Evolutionary conservation across 2,888 invertebrate species (phyloP), one percentile per base, ranked within the genome.

Genomic region (Teleiodes luculella): DNA sequence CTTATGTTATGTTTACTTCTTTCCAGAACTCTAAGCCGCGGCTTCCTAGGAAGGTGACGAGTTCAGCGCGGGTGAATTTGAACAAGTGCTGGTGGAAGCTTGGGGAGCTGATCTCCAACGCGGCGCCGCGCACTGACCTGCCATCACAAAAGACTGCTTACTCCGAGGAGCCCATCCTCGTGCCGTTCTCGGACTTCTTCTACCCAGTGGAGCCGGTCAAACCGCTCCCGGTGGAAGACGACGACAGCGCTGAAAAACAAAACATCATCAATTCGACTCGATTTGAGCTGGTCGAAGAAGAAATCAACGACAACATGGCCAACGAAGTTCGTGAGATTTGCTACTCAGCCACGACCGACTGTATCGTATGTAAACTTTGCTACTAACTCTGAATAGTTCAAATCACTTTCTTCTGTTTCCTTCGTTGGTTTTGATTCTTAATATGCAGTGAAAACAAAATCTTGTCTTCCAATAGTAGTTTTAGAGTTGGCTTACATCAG

Each of bases 11-110:
- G 64, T 64, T 70, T 72, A 64, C 65, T 78, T 74, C 58, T 80
- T 91, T 73, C 59, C 87, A 92, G 92, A 86, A 85, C 70, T 78
- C 86, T 58, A 92, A 91, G 66, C 91, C 91, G 37, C 86, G 87
- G 67, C 85, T 93, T 56, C 90, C 92, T 11, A 83, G 92, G 59
- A 90, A 88, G 66, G 86, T 92, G 70, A 83, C 91, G 46, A 80
- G 83, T 63, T 90, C 91, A 31, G 87, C 92, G 66, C 90, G 91
- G 63, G 90, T 93, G 73, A 93, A 93, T 75, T 84, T 93, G 61
- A 93, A 93, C 80, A 88, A 90, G 76, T 92, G 92, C 76, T 93
- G 93, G 93, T 88, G 91, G 61, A 91, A 91, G 73, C 91, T 93
- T 61, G 92, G 92, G 66, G 90, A 90, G 58, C 76, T 91, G 62